Evolutionary conservation across 2,797 vertebrate species (phyloP).

Genomic region (Trachops cirrhosus): DNA sequence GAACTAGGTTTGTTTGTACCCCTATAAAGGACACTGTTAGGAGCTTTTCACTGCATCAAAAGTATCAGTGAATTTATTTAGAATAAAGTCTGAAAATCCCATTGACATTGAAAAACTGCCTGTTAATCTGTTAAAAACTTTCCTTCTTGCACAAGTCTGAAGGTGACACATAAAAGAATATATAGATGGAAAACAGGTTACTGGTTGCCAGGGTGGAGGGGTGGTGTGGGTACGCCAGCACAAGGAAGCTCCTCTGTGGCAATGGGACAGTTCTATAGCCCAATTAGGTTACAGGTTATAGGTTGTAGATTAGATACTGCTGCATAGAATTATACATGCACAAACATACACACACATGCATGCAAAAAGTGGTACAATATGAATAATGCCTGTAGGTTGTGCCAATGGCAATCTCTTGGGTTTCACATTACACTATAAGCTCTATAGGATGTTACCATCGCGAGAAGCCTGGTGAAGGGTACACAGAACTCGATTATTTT

Average conservation of each 20-base stretch:
- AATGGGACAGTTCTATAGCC: neutral
- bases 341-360: neutral
- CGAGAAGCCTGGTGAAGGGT: neutral
- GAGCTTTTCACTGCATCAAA: slow-evolving; percentile 29
- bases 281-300: no score
- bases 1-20: slow-evolving; percentile 17
- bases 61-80: slow-evolving; percentile 50
- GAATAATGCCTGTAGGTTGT: neutral
- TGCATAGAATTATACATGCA: neutral
- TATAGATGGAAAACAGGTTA: neutral
- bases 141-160: slow-evolving; percentile 39
- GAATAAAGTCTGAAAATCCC: slow-evolving; percentile 49
- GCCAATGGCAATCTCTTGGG: neutral
- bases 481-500: neutral
- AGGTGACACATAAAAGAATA: neutral
- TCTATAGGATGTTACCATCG: neutral
- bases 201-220: neutral
- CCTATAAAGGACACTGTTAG: slow-evolving; percentile 38
- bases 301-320: no score
- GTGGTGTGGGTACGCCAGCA: neutral
- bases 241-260: neutral
- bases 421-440: neutral
- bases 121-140: slow-evolving; percentile 48
- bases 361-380: neutral
- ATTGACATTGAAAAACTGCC: slow-evolving; percentile 47